A percentile compares a stretch with the other conserved stretches of the same genome.
Conservation (phyloP, 1,140 invertebrate species). For the Asbolus verrucosus region DNA sequence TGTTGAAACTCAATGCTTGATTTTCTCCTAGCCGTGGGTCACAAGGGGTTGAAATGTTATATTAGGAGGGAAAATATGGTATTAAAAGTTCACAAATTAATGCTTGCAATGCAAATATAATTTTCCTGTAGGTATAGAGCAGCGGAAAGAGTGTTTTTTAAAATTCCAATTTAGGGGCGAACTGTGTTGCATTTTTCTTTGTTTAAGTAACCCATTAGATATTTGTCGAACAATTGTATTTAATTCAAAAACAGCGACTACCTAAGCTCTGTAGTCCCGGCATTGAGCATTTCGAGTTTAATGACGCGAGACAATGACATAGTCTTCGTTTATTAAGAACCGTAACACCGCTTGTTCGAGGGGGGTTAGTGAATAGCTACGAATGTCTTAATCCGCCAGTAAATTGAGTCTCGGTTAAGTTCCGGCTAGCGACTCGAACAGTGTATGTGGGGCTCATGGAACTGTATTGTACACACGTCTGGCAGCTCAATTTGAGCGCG, state of each 20-base stretch:
- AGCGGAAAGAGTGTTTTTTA: no score
- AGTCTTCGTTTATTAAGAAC: constrained; percentile 66
- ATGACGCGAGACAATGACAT: constrained; percentile 65
- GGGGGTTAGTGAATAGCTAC: constrained; percentile 64
- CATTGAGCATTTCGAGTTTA: constrained; percentile 63
- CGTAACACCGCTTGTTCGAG: constrained; percentile 64
- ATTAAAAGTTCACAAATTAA: no score
- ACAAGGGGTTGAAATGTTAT: no score
- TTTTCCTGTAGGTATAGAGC: no score
- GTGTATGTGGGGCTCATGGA: constrained; percentile 50
- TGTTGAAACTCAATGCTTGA: no score
- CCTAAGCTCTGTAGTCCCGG: constrained; percentile 61
- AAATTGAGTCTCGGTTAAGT: constrained; percentile 64
- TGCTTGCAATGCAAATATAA: no score
- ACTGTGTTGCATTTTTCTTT: constrained; percentile 28
- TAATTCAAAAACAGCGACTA: constrained; percentile 64
- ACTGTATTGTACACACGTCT: constrained; percentile 60
- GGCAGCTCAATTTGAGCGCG: constrained; percentile 57
- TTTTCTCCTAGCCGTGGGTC: no score
- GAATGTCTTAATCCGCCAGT: constrained; percentile 66
- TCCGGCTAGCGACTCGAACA: constrained; percentile 60
- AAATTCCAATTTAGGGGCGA: no score
- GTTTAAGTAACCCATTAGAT: constrained; percentile 39
- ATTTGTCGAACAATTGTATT: constrained; percentile 60
- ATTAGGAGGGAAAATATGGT: no score